Conservation (phyloP, 2,888 invertebrate species). For the Neuroscelio doddi region DNA sequence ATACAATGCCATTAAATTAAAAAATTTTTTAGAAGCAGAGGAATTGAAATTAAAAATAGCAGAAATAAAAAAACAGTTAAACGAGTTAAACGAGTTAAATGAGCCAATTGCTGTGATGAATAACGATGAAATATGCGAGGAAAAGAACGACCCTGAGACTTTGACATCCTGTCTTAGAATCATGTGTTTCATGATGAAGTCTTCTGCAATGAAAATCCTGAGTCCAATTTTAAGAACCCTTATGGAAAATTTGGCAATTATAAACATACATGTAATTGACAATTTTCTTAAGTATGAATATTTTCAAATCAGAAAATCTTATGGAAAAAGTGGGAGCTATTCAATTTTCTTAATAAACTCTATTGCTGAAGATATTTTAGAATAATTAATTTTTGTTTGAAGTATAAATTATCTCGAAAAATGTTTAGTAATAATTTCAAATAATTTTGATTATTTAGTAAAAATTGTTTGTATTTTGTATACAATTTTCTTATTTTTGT, state of each 20-base stretch:
- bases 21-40: constrained; percentile 77
- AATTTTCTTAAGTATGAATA: too few relatives aligned
- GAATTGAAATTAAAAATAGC: constrained; percentile 74
- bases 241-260: constrained; percentile 72
- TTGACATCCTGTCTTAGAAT: constrained; percentile 80
- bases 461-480: too few relatives aligned
- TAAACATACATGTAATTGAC: constrained; percentile 61
- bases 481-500: too few relatives aligned
- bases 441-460: too few relatives aligned
- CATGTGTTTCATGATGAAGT: constrained; percentile 77
- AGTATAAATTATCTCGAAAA: too few relatives aligned
- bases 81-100: constrained; percentile 59
- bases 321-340: too few relatives aligned
- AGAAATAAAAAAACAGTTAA: constrained; percentile 59
- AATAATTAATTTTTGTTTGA: too few relatives aligned
- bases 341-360: too few relatives aligned
- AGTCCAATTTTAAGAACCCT: constrained; percentile 76
- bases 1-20: constrained; percentile 74
- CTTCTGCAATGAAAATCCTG: constrained; percentile 74
- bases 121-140: constrained; percentile 48
- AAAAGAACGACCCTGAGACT: constrained; percentile 73
- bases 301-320: too few relatives aligned
- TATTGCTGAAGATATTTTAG: too few relatives aligned
- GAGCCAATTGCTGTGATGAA: constrained; percentile 13
- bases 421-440: too few relatives aligned